Percentiles rank a stretch among this genome's conserved stretches.
These are phyloP conservation scores for Lepeophtheirus nordmannii DNA, from an alignment of 2,888 invertebrate species.

Conservation along the genomic window DNA sequence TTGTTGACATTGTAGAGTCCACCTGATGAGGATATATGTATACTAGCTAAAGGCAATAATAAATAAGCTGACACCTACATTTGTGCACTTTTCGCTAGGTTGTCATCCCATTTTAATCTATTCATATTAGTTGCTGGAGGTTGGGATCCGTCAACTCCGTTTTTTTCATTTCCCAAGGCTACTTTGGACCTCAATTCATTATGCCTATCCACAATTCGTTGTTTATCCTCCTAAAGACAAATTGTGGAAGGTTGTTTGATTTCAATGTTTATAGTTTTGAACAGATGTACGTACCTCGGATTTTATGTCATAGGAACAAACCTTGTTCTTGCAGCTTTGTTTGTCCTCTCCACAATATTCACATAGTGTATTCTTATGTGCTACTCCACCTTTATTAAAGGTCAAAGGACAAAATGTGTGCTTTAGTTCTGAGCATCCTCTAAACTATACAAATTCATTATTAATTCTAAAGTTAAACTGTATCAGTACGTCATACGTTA, in stretches of 20 bases:
- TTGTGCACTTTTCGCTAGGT: neutral
- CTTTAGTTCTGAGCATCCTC: neutral
- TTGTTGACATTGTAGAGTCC: neutral
- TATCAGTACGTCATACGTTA: too few relatives aligned
- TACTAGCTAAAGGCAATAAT: neutral
- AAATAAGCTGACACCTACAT: neutral
- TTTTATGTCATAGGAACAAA: neutral
- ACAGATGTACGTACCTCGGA: neutral
- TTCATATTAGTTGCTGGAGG: constrained; percentile 1
- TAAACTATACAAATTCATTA: neutral
- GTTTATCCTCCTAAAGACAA: too few relatives aligned
- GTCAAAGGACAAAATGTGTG: neutral
- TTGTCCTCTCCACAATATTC: neutral
- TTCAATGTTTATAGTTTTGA: neutral
- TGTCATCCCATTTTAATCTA: neutral
- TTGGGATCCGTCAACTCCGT: neutral
- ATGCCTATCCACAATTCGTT: neutral
- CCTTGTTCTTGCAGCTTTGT: neutral
- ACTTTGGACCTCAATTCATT: neutral
- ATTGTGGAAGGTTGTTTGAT: too few relatives aligned
- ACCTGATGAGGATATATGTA: neutral
- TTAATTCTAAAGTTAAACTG: too few relatives aligned
- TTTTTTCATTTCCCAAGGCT: constrained; percentile 5
- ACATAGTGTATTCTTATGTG: neutral
- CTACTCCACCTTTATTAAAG: neutral